Percentiles rank a stretch among this genome's conserved stretches.
Evolutionary conservation across 2,797 vertebrate species (phyloP).

Genomic region (Poeciliopsis gracilis): DNA sequence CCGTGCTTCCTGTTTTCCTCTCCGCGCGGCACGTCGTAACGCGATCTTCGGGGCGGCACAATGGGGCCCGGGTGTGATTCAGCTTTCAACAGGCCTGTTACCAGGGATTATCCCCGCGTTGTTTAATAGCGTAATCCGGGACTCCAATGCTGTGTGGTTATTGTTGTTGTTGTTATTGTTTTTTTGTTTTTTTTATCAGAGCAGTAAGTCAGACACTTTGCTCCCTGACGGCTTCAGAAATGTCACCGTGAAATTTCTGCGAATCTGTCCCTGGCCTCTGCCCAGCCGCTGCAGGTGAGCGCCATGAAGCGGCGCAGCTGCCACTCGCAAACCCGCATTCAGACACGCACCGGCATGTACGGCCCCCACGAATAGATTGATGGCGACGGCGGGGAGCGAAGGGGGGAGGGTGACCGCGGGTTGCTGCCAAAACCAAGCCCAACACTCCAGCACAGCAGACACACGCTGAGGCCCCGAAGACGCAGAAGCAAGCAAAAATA

Average conservation of each 20-base stretch:
- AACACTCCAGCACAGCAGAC: conserved; percentile 67
- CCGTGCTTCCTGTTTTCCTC: conserved; percentile 60
- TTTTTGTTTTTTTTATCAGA: conserved; percentile 48
- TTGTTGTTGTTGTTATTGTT: no score
- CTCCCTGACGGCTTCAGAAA: conserved; percentile 58
- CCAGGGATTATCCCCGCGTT: conserved; percentile 65
- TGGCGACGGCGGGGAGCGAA: conserved; percentile 30
- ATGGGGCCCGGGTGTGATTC: conserved; percentile 57
- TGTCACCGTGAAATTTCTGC: conserved; percentile 72
- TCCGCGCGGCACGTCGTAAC: conserved; percentile 49
- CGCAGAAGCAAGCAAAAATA: conserved; percentile 82
- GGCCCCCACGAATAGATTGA: conserved; percentile 77
- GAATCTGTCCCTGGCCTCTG: conserved; percentile 64
- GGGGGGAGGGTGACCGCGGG: conserved; percentile 8
- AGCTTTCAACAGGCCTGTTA: conserved; percentile 78
- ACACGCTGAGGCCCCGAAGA: conserved; percentile 74
- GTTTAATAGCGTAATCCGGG: conserved; percentile 59
- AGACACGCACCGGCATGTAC: conserved; percentile 79
- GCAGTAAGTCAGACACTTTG: conserved; percentile 61
- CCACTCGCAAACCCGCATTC: conserved; percentile 78
- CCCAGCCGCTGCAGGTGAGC: conserved; percentile 77
- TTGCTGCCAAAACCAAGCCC: conserved; percentile 58
- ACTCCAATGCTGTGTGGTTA: conserved; percentile 62
- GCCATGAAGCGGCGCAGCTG: conserved; percentile 68
- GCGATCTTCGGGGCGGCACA: conserved; percentile 36